A percentile compares a stretch with the other conserved stretches of the same genome.
These are phyloP conservation scores for Triops longicaudatus DNA, from an alignment of 1,140 invertebrate genomes.

Conservation along the genomic window DNA sequence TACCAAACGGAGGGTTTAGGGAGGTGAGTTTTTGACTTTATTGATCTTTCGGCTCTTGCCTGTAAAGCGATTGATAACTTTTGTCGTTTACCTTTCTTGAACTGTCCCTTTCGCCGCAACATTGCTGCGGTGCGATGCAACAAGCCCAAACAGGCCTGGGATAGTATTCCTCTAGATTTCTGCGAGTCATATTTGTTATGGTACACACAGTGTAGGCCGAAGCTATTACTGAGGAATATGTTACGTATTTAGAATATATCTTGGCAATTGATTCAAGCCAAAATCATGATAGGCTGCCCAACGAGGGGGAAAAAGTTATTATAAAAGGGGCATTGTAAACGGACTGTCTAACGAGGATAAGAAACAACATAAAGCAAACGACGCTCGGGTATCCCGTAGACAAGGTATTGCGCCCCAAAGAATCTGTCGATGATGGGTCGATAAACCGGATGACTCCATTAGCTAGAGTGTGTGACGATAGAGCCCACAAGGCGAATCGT, in stretches of 20 bases:
- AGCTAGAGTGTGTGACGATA: slow-evolving; percentile 11
- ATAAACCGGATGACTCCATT: slow-evolving; percentile 12
- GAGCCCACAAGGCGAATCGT: slow-evolving; percentile 8
- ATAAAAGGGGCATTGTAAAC: too few species aligned
- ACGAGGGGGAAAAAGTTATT: neutral
- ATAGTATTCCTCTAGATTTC: too few species aligned
- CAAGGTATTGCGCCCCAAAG: slow-evolving; percentile 3
- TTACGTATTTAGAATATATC: too few species aligned
- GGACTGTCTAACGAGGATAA: neutral
- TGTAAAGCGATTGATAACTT: neutral
- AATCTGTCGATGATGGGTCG: slow-evolving; percentile 14
- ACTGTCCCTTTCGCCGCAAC: neutral
- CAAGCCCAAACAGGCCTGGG: neutral
- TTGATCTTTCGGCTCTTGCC: neutral
- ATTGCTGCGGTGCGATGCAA: neutral
- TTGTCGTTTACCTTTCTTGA: neutral
- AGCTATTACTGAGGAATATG: too few species aligned
- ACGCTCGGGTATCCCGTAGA: neutral
- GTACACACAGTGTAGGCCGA: too few species aligned
- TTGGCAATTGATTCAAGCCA: too few species aligned
- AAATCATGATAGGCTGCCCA: neutral
- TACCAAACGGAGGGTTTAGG: neutral
- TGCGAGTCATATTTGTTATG: too few species aligned
- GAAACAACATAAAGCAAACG: slow-evolving; percentile 5
- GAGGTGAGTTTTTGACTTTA: neutral